Base-by-base conservation (phyloP, 2,888 invertebrate genomes). In the Cephus pulcher region DNA sequence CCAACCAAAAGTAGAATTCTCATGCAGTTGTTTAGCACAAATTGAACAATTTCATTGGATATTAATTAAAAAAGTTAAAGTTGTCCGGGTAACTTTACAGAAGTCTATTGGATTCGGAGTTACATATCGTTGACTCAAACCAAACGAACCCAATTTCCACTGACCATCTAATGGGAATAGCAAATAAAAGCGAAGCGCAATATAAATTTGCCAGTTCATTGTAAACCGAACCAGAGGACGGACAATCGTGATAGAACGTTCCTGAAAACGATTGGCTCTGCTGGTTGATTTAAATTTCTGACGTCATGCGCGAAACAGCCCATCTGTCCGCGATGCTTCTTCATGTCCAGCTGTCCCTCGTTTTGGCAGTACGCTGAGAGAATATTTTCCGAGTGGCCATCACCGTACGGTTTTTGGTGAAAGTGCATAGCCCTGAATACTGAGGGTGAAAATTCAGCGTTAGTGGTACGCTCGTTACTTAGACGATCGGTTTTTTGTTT, bases 301-400 rank as follows among this genome's bases (percentile, higher is more conserved):
- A 83, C 80, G 81, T 82, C 80, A 83, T 73, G 75, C 78, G 79
- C 70, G 78, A 79, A 73, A 78, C 76, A 79, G 78, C 75, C 81
- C 78, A 77, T 75, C 78, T 79, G 75, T 76, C 68, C 69, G 74
- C 76, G 76, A 69, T 75, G 78, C 79, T 78, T 77, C 76, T 80
- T 79, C 80, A 75, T 81, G 80, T 82, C 80, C 77, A 82, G 75
- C 75, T 69, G 76, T 81, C 79, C 75, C 77, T 77, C 78, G 74
- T 81, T 81, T 78, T 74, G 75, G 80, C 81, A 78, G 78, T 74
- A 23, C 71, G 73, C 40, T 37, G 73, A 32, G 68, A 71, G 15
- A 71, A 71, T 33, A 71, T 33, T 33, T 71, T 71, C 71, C 71
- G 32, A 32, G 71, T 71, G 6, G 71, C 33, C 71, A 78, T 37